Percentiles rank a stretch among this genome's conserved stretches.
phyloP scores from a whole-genome alignment of 2,888 invertebrate genomes.

The Drosophila pegasa region DNA sequence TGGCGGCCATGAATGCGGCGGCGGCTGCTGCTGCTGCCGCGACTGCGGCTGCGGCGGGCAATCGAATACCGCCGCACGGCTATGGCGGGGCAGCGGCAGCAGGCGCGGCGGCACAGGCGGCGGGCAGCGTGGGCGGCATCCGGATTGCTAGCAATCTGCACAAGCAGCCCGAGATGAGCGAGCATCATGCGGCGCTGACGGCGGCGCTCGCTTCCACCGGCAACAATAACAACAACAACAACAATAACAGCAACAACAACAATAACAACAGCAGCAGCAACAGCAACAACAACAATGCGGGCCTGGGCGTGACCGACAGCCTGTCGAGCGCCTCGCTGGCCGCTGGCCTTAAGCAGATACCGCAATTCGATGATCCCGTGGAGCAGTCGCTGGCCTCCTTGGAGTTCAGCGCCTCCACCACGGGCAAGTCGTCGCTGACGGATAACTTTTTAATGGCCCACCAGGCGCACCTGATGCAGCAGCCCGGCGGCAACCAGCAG shows the following conservation, averaged over 20 bases:
- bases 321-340: conserved; percentile 70
- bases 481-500: conserved; percentile 82
- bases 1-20: conserved; percentile 35
- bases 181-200: conserved; percentile 63
- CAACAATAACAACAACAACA: conserved; percentile 33
- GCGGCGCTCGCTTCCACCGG: conserved; percentile 64
- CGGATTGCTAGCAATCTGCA: conserved; percentile 84
- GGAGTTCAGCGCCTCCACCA: conserved; percentile 87
- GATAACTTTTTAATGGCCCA: conserved; percentile 83
- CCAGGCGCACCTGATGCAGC: conserved; percentile 84
- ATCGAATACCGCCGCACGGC: conserved; percentile 37
- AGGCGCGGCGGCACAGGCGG: conserved; percentile 41
- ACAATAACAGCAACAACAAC: conserved; percentile 30
- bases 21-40: conserved; percentile 47
- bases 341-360: conserved; percentile 83
- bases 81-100: conserved; percentile 40
- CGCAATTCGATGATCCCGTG: conserved; percentile 88
- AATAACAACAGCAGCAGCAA: conserved; percentile 40
- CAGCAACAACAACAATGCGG: conserved; percentile 25
- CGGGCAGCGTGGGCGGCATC: conserved; percentile 78
- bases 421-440: conserved; percentile 74
- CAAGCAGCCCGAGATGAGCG: conserved; percentile 72
- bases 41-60: conserved; percentile 31
- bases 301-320: conserved; percentile 24
- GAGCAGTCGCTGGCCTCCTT: conserved; percentile 90